Evolutionary conservation across 1,140 invertebrate genomes (phyloP), one percentile per base, ranked within the genome.

Genomic region (Cotesia typhae): DNA sequence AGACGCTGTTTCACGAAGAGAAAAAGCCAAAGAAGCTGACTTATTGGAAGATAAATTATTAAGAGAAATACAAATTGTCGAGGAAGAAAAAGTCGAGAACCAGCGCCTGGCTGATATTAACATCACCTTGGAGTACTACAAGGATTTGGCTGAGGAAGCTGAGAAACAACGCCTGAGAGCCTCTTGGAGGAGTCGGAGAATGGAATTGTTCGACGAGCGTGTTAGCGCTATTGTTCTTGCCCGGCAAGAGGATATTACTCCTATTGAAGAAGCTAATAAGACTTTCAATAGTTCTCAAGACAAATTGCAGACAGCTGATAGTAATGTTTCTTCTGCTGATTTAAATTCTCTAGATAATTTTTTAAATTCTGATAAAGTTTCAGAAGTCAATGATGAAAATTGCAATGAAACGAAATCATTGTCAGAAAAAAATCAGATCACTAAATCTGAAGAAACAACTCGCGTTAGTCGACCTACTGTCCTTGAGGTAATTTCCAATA

Each of bases 141-240:
- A 88, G 9, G 88, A 89, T 74, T 80, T 90, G 41, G 87, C 88
- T 3, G 84, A 83, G 74, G 88, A 90, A 78, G 85, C 88, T 1
- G 87, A 89, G 75, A 89, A 86, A 75, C 85, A 87, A 63, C 85
- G 87, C 65, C 77, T 87, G 14, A 87, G 87, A 73, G 88, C 88
- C 0, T 85, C 88, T 70, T 91, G 90, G 90, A 88, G 90, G 75
- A 87, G 88, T n/a, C 87, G 87, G 82, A 84, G 90, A 60, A 86
- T 90, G 80, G 87, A 88, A 73, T 78, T 90, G 47, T 89, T 89
- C 70, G 87, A 90, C 60, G 84, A 87, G 76, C 84, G 90, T 79
- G 84, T 89, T 0, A 59, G 75, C 36, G 14, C 47, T 12, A 74
- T 76, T 5, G 14, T 38, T 66, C 20, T 52, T 10, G 47, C 41